Percentiles rank a stretch among this genome's conserved stretches.
These are phyloP conservation scores for Imbricaverruca yamaguchii DNA, from an alignment of 2,888 invertebrate species.

Conservation along the genomic window DNA sequence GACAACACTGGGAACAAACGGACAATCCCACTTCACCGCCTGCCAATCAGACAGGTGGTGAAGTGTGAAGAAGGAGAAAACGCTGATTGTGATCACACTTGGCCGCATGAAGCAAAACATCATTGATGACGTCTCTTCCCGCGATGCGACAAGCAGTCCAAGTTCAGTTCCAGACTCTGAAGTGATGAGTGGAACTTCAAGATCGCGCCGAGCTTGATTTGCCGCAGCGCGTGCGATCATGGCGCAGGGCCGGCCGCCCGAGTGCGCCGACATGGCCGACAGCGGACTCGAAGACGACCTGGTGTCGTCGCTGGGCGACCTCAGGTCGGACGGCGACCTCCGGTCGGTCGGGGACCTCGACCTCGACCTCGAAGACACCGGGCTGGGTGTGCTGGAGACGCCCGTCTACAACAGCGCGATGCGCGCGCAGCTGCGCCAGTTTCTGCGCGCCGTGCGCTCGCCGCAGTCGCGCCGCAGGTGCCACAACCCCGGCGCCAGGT, in stretches of 20 bases:
- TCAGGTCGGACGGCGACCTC: not conserved
- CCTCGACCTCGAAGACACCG: slow-evolving; percentile 24
- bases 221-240: too few relatives aligned
- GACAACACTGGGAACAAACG: too few relatives aligned
- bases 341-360: not conserved
- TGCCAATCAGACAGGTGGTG: too few relatives aligned
- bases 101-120: too few relatives aligned
- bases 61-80: too few relatives aligned
- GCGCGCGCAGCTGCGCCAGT: slow-evolving; percentile 32
- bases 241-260: not conserved
- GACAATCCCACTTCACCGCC: too few relatives aligned
- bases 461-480: slow-evolving; percentile 33
- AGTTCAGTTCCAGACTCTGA: too few relatives aligned
- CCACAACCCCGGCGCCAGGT: slow-evolving; percentile 12
- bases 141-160: too few relatives aligned
- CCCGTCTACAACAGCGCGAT: slow-evolving; percentile 28
- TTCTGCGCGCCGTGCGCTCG: slow-evolving; percentile 39
- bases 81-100: too few relatives aligned
- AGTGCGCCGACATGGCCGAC: not conserved
- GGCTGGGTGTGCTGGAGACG: slow-evolving; percentile 29
- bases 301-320: not conserved
- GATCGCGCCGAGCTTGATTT: too few relatives aligned
- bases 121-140: too few relatives aligned
- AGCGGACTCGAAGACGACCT: not conserved
- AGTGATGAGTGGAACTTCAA: too few relatives aligned